Evolutionary conservation across 2,113 vertebrate genomes (phyloP).

Genomic region (Chionomys nivalis): DNA sequence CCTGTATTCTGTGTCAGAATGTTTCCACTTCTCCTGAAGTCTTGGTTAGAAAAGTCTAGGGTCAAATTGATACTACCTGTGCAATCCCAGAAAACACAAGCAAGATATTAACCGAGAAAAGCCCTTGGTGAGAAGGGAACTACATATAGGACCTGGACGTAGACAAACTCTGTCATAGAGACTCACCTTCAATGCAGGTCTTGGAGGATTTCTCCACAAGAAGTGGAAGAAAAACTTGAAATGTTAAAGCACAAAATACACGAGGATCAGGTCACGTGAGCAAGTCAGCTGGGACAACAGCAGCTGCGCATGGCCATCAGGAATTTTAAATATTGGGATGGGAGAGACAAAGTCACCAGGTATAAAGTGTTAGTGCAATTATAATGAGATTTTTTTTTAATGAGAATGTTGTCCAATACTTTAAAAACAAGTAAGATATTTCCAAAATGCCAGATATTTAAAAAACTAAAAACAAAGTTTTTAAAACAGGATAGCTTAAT

Average conservation of each 20-base stretch:
- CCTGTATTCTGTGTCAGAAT: not conserved
- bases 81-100: not conserved
- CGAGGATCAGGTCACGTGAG: not conserved
- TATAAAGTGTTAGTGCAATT: slow-evolving; percentile 17
- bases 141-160: not conserved
- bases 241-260: not conserved
- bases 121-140: not conserved
- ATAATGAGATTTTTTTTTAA: not conserved
- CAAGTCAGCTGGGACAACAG: not conserved
- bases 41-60: not conserved
- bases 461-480: slow-evolving; percentile 41
- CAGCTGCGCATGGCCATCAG: not conserved
- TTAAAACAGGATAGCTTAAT: not conserved
- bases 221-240: not conserved
- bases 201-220: not conserved
- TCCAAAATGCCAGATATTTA: slow-evolving; percentile 36
- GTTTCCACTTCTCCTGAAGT: not conserved
- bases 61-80: not conserved
- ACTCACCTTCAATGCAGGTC: not conserved
- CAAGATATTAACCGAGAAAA: not conserved
- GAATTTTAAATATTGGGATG: slow-evolving; percentile 26
- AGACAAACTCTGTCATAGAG: not conserved
- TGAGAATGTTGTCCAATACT: not conserved
- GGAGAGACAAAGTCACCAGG: not conserved
- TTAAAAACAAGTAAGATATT: not conserved